Evolutionary conservation across 2,113 vertebrate species (phyloP), one percentile per base, ranked within the genome.

Genomic region (Mystacornis crossleyi): DNA sequence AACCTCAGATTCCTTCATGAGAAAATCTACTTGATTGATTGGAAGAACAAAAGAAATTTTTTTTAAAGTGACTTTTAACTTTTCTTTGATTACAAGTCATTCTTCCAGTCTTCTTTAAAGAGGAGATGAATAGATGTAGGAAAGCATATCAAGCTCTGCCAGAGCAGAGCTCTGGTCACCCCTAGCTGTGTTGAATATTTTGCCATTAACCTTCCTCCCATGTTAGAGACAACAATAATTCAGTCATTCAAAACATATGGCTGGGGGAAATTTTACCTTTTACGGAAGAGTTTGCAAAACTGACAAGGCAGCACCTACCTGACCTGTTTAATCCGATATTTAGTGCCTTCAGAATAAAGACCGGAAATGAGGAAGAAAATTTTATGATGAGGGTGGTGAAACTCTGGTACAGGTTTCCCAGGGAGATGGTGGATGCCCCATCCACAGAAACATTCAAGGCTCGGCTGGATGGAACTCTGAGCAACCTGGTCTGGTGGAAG

Each of bases 181-280:
- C 54, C 50, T 33, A 18, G 29, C 45, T 53, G 7, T 21, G 8
- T n/a, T 53, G 33, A 64, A 64, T 64, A 40, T 78, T 86, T 92
- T 89, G 64, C 43, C 9, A 8, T 62, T 67, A 89, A 78, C 34
- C 31, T 84, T 74, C 31, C 14, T 77, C 58, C 38, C 25, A 38
- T 0, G 0, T 47, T 54, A 70, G 19, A 0, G 0, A 23, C 57
- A 66, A 43, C 1, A 2, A 47, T 24, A 58, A 91, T 71, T 62
- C 51, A 43, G 14, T 33, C 69, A 23, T 47, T 34, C 53, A 42
- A 92, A 92, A 83, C 9, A 10, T 34, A 13, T 2, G 23, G 13
- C 24, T 4, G 10, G 19, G 19, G 16, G 9, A 54, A 70, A 60
- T 81, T 84, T 70, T 58, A 58, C 26, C 18, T 84, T 84, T 42